These are phyloP conservation scores for Aix galericulata DNA, from an alignment of 2,113 vertebrate species.

Conservation along the genomic window DNA sequence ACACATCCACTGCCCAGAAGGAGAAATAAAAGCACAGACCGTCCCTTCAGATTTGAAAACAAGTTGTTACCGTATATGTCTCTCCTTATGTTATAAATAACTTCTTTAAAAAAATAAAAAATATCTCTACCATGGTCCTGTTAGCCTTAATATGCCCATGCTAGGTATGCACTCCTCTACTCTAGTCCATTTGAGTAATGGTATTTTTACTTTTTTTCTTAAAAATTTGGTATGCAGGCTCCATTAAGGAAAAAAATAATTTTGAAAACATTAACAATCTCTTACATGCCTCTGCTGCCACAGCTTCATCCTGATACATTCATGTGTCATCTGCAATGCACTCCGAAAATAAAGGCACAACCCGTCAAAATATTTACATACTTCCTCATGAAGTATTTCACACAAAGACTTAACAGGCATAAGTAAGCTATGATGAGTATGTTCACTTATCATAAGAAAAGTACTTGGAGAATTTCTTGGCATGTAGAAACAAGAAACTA, in stretches of 20 bases:
- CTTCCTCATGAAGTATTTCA: slow-evolving; percentile 79
- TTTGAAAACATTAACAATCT: slow-evolving; percentile 58
- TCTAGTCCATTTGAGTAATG: slow-evolving; percentile 52
- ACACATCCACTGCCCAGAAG: background rate
- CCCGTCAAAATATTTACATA: slow-evolving; percentile 90
- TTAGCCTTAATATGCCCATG: background rate
- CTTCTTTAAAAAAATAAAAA: background rate
- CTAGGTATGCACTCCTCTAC: background rate
- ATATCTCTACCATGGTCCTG: background rate
- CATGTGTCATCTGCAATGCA: slow-evolving; percentile 62
- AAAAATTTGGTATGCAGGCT: slow-evolving; percentile 64
- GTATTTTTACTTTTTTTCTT: background rate
- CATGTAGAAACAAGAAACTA: slow-evolving; percentile 6
- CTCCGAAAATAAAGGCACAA: slow-evolving; percentile 74
- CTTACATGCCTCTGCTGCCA: slow-evolving; percentile 63
- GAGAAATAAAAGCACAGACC: background rate
- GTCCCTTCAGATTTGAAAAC: background rate
- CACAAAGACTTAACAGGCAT: slow-evolving; percentile 78
- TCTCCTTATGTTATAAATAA: background rate
- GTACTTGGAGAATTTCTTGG: slow-evolving; percentile 65
- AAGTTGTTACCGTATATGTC: background rate
- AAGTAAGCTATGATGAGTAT: slow-evolving; percentile 70
- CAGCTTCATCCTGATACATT: slow-evolving; percentile 55
- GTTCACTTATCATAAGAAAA: slow-evolving; percentile 78
- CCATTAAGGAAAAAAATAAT: slow-evolving; percentile 65